Percentiles rank a stretch among this genome's conserved stretches.
phyloP scores from a whole-genome alignment of 2,113 vertebrate genomes.

The Pelecanus crispus region DNA sequence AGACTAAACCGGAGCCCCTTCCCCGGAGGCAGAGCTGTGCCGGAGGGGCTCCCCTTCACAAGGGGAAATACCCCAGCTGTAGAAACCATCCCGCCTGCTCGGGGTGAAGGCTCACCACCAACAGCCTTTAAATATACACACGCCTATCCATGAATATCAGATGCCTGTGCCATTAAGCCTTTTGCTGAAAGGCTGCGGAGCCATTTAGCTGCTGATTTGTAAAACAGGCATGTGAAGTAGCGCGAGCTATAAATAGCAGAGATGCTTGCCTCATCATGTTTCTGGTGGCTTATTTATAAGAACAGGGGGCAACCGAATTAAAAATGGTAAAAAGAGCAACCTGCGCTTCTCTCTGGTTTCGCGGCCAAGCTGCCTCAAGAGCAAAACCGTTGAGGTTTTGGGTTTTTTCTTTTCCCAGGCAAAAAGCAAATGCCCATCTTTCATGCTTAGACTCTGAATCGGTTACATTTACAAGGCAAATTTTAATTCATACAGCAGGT shows the following conservation, averaged over 20 bases:
- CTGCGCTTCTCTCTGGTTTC: not conserved
- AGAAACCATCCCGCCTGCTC: not conserved
- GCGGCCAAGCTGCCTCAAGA: not conserved
- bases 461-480: slow-evolving; percentile 56
- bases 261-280: slow-evolving; percentile 40
- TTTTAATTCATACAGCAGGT: slow-evolving; percentile 56
- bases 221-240: not conserved
- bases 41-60: not conserved
- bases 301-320: slow-evolving; percentile 5
- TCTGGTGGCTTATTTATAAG: slow-evolving; percentile 32
- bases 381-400: not conserved
- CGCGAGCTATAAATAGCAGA: slow-evolving; percentile 20
- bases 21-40: not conserved
- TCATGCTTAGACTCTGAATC: slow-evolving; percentile 7
- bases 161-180: not conserved
- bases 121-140: not conserved
- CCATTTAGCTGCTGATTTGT: slow-evolving; percentile 35
- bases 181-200: slow-evolving; percentile 16
- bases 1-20: not conserved
- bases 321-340: not conserved
- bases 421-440: not conserved
- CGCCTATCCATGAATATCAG: not conserved
- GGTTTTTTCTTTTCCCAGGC: not conserved
- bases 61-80: not conserved
- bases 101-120: not conserved